Percentiles rank a stretch among this genome's conserved stretches.
Evolutionary conservation across 2,888 invertebrate genomes (phyloP).

Genomic region (Pseudococcus viburni): DNA sequence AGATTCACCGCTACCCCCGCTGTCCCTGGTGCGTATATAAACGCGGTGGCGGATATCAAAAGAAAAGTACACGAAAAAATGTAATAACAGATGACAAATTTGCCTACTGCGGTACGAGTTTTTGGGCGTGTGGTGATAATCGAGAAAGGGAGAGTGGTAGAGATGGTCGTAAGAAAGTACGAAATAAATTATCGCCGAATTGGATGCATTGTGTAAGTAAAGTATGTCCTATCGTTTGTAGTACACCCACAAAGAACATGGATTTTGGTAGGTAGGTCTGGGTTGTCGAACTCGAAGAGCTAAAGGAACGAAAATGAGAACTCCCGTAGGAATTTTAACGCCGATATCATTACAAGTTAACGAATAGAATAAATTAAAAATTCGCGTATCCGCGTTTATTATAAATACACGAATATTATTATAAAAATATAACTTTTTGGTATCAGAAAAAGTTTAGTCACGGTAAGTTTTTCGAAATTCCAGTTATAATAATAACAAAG

Average conservation of each 20-base stretch:
- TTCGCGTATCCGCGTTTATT: background rate
- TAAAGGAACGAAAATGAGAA: background rate
- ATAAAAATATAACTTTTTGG: slow-evolving; percentile 40
- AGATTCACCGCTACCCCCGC: background rate
- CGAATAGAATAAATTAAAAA: slow-evolving; percentile 37
- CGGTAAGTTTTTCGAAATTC: background rate
- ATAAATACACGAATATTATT: background rate
- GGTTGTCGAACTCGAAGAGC: background rate
- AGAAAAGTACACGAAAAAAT: slow-evolving; percentile 55
- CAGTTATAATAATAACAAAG: background rate
- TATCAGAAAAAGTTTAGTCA: background rate
- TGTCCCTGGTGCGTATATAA: background rate
- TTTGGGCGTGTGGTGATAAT: background rate
- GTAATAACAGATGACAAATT: slow-evolving; percentile 59
- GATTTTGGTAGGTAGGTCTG: too few relatives aligned
- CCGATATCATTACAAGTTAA: background rate
- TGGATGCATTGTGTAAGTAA: background rate
- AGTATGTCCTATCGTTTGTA: background rate
- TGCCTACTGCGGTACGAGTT: background rate
- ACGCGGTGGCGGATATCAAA: slow-evolving; percentile 36
- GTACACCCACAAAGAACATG: background rate
- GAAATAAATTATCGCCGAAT: background rate
- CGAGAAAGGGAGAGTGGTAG: background rate
- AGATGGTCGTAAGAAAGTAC: background rate
- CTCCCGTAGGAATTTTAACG: background rate